Evolutionary conservation across 2,113 vertebrate genomes (phyloP).

Genomic region (Hystrix brachyura): DNA sequence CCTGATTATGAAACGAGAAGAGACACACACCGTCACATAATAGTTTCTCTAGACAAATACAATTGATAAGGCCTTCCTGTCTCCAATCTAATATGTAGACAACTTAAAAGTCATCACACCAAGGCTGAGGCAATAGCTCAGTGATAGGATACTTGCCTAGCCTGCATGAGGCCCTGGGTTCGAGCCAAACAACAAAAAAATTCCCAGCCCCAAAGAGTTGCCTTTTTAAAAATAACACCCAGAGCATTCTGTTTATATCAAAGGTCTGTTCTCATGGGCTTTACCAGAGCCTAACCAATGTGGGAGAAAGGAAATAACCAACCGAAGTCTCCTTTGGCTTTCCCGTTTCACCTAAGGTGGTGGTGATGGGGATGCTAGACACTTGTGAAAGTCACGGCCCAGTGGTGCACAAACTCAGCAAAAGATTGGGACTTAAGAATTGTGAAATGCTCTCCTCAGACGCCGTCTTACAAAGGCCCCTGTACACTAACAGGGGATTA

Average conservation of each 20-base stretch:
- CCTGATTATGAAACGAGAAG: background rate
- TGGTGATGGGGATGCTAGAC: background rate
- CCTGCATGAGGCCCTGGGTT: background rate
- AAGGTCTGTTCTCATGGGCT: background rate
- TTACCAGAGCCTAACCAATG: background rate
- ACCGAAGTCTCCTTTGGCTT: background rate
- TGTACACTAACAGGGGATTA: background rate
- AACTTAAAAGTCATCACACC: background rate
- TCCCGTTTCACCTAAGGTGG: background rate
- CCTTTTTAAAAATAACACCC: conserved; percentile 15
- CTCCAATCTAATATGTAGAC: conserved; percentile 3
- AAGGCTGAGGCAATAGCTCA: background rate
- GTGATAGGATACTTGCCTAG: background rate
- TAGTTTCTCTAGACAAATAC: background rate
- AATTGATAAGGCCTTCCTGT: background rate
- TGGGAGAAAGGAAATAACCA: conserved; percentile 19
- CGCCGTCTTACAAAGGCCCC: background rate
- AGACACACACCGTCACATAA: background rate
- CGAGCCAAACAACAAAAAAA: background rate
- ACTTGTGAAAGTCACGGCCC: background rate
- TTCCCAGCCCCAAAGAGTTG: background rate
- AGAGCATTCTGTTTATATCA: background rate
- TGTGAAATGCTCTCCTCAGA: background rate
- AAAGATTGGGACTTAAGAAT: background rate
- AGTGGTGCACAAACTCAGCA: background rate